phyloP scores from a whole-genome alignment of 2,888 invertebrate species.

The Trichogramma dendrolimi region DNA sequence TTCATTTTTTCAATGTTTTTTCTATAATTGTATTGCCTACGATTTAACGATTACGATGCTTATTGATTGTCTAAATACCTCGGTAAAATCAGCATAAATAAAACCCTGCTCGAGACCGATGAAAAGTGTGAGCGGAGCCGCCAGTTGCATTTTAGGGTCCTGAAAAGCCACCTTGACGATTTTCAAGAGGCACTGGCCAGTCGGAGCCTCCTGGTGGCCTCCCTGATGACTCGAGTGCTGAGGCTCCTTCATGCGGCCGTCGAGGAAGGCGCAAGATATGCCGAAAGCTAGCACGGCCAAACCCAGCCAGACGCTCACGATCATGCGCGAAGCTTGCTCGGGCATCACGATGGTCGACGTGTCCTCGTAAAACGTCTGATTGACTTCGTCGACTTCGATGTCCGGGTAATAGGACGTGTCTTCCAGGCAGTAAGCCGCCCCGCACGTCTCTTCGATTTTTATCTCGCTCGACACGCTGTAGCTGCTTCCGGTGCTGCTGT shows the following conservation, averaged over 20 bases:
- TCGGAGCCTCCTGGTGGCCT: slow-evolving; percentile 34
- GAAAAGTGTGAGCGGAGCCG: slow-evolving; percentile 73
- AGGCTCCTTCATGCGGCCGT: slow-evolving; percentile 46
- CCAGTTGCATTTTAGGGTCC: slow-evolving; percentile 65
- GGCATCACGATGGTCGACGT: slow-evolving; percentile 32
- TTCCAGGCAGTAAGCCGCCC: slow-evolving; percentile 46
- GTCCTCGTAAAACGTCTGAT: slow-evolving; percentile 32
- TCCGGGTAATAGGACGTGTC: slow-evolving; percentile 30
- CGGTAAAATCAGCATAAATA: slow-evolving; percentile 77
- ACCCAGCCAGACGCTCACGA: slow-evolving; percentile 46
- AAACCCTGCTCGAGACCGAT: slow-evolving; percentile 82
- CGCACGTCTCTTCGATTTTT: slow-evolving; percentile 42
- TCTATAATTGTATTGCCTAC: no score
- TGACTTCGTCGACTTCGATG: slow-evolving; percentile 14
- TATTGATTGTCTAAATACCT: slow-evolving; percentile 53
- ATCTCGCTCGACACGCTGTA: slow-evolving; percentile 20
- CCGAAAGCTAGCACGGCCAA: slow-evolving; percentile 44
- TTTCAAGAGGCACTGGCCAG: slow-evolving; percentile 43
- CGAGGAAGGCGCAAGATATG: slow-evolving; percentile 46
- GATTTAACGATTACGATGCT: no score
- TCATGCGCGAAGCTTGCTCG: slow-evolving; percentile 38
- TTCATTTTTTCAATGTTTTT: not conserved
- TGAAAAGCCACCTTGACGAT: slow-evolving; percentile 57
- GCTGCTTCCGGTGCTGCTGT: slow-evolving; percentile 23
- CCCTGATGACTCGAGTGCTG: slow-evolving; percentile 32